Evolutionary conservation across 2,113 vertebrate genomes (phyloP), one percentile per base, ranked within the genome.

Genomic region (Pyxicephalus adspersus): DNA sequence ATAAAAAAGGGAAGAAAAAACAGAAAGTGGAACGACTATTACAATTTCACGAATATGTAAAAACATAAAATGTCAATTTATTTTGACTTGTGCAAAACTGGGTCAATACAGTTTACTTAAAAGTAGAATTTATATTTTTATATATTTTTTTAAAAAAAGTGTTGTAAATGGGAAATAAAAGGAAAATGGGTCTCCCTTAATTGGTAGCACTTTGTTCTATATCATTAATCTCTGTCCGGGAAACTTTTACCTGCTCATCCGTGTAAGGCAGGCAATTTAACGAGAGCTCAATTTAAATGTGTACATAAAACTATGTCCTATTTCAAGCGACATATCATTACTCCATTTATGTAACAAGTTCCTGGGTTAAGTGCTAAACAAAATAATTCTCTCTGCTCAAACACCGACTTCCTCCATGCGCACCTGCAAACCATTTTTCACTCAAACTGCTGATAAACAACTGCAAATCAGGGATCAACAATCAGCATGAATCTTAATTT

Each of bases 401-500:
- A 23, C 61, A 67, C 20, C 1, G 23, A 54, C 64, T 55, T 54
- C 63, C 57, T 72, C 66, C 19, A 25, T 23, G 5, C 29, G 78
- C 78, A 80, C 78, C 78, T 80, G 78, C 57, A 64, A 80, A 72
- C 66, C 58, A 80, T 80, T 72, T 80, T 63, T 64, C 78, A 71
- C 78, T 80, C 65, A 78, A 65, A 55, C 76, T 78, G 64, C 76
- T 78, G 76, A 71, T 80, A 71, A 80, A 80, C 78, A 80, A 18
- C 26, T 63, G 22, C 38, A 63, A 80, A 80, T 72, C 66, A 52
- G 38, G 45, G 45, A 60, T 80, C 66, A 72, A 72, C 78, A 71
- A 72, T 72, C 78, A 72, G 78, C 78, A 22, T 58, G 78, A 63
- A 80, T 63, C 78, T 52, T 64, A 23, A 72, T 71, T 80, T 71